phyloP scores from a whole-genome alignment of 2,797 vertebrate genomes.

The Serranus cabrilla region DNA sequence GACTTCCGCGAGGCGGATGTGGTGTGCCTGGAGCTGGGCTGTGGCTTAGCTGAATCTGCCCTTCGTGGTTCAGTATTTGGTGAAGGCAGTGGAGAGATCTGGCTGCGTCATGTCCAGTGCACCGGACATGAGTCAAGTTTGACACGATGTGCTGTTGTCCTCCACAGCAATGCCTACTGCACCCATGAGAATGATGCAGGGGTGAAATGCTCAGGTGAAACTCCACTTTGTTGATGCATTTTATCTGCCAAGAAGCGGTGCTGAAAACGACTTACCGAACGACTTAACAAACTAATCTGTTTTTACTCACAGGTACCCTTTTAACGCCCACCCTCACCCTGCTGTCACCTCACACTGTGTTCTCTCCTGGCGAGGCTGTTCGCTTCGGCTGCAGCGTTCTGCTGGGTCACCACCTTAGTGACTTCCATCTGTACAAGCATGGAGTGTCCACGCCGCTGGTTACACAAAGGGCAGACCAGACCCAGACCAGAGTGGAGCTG shows the following conservation, averaged over 20 bases:
- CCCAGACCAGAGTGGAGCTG: conserved; percentile 79
- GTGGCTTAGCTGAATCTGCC: conserved; percentile 78
- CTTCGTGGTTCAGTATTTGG: conserved; percentile 61
- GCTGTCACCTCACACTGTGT: conserved; percentile 80
- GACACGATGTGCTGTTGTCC: conserved; percentile 73
- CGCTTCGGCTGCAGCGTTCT: conserved; percentile 82
- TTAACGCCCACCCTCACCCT: conserved; percentile 81
- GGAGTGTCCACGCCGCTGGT: conserved; percentile 82
- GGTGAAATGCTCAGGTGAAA: conserved; percentile 85
- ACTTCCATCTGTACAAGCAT: conserved; percentile 84
- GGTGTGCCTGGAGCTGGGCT: conserved; percentile 85
- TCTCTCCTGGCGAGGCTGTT: conserved; percentile 80
- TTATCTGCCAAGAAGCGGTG: not conserved
- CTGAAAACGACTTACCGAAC: too few species aligned
- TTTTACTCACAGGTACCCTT: conserved; percentile 73
- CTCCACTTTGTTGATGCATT: not conserved
- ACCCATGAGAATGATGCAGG: conserved; percentile 78
- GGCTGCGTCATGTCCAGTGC: conserved; percentile 80
- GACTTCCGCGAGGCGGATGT: conserved; percentile 80
- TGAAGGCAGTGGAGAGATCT: conserved; percentile 71
- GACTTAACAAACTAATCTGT: not conserved
- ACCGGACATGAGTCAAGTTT: conserved; percentile 81
- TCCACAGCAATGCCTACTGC: conserved; percentile 71
- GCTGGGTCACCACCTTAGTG: conserved; percentile 77
- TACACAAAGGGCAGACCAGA: conserved; percentile 81